Base-by-base conservation (phyloP, 2,797 vertebrate species). In the Acrossocheilus wenchowensis region DNA sequence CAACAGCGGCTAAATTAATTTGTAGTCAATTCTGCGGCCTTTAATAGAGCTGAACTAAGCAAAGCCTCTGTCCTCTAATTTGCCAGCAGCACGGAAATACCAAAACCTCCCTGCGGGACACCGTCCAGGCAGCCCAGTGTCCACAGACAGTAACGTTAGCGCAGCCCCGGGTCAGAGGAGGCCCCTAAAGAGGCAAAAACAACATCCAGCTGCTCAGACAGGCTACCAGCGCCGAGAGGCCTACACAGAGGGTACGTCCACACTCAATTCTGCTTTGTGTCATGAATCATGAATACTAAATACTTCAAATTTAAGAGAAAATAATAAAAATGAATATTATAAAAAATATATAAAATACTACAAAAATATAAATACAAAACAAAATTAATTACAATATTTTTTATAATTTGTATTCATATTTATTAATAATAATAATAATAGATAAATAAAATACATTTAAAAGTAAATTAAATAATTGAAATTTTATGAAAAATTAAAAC, bases 61-160 rank as follows among this genome's bases (percentile, higher is more conserved):
- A 87, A 82, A 72, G 15, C 43, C 39, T 54, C 34, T 45, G 23
- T 57, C 57, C 10, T 68, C 23, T 69, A 62, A 41, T 39, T 86
- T 48, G 84, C 90, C 90, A 84, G 79, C 92, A 99, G 98, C 96
- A 90, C 97, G 97, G 88, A 97, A 97, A 93, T 98, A 97, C 95
- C 97, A 98, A 93, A 97, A 97, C 89, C 94, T 94, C 79, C 95
- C 96, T 19, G 94, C 97, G 87, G 96, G 97, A 90, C 97, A 97
- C 74, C 95, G 98, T 92, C 98, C 98, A 80, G 95, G 97, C 84
- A 99, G 98, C 92, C 98, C 98, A 0, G 95, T 99, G 89, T 99
- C 98, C 81, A 98, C 98, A 0, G 98, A 99, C 94, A 98, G 98
- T 93, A 99, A 97, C 91, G 96, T 99, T 97, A 99, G 98, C 83